Evolutionary conservation across 2,797 vertebrate genomes (phyloP), one percentile per base, ranked within the genome.

Genomic region (Lepilemur septentrionalis): DNA sequence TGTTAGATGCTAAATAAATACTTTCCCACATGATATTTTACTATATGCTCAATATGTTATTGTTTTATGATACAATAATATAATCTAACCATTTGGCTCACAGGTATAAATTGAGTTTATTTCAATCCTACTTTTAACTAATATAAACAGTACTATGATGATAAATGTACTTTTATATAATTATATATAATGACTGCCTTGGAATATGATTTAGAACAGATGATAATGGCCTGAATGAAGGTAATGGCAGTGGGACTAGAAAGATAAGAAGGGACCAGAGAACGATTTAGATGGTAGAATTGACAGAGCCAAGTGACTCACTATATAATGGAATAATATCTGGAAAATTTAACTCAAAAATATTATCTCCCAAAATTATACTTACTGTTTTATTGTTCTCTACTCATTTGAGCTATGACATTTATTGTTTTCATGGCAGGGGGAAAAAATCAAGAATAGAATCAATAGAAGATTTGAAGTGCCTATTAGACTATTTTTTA

Each of bases 71-170:
- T 80, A 22, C 25, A 7, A 10, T 57, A 70, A 43, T 57, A 65
- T 32, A 57, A 72, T 80, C 70, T 96, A 83, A 76, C 14, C 28
- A 65, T 10, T 82, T n/a, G 12, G 20, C 18, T 78, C 17, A 20
- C 18, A 95, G 25, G 11, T 94, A 1, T 86, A 85, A 65, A 41
- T 35, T 91, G 61, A 79, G 25, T 73, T 85, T 65, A 65, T 72
- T 79, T 57, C 23, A 17, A 70, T 11, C 1, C 67, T 94, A 94
- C 89, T 78, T 17, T 50, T 38, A 25, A 46, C 55, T 76, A 63
- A 73, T 63, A 46, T 81, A 90, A 94, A 70, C n/a, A 96, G 15
- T 65, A 91, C 57, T 94, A 32, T 67, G 30, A 83, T 86, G 46
- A 55, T 70, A 91, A 94, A 91, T 94, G 35, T 1, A 92, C 17